Evolutionary conservation across 1,140 invertebrate species (phyloP), one percentile per base, ranked within the genome.

Genomic region (Dermatophagoides farinae): DNA sequence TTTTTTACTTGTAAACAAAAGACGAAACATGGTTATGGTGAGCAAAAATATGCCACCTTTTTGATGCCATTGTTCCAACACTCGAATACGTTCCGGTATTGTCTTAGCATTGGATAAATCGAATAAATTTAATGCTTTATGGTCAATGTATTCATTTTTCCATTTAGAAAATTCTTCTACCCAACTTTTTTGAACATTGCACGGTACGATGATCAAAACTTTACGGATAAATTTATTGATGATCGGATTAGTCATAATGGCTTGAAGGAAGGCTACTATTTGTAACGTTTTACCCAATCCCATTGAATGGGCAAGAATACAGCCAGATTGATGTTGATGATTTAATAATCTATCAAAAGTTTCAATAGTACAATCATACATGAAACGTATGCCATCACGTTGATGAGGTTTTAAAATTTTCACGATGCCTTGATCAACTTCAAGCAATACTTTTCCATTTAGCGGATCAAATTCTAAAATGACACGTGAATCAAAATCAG

Each of bases 301-400:
- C 95, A 99, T 98, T 22, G 90, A 95, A 75, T 98, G 95, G 8
- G 95, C 93, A 23, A 99, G 75, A 66, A 98, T 97, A 70, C 93
- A 97, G 25, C 78, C 77, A 38, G 10, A 75, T 66, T 98, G 97
- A 70, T 92, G 97, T 31, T 78, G 77, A 55, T 31, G 25, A 12
- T 41, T 20, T 10, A 22, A 10, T 31, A 82, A 74, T 43, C 80
- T 77, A 65, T 87, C 81, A 0, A 95, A 65, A 22, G 85, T 86
- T 71, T 97, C 93, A 67, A 88, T 88, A 67, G 86, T 88, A 44
- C 84, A 83, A 68, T 97, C 83, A 85, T 88, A 99, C 83, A 98
- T 88, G 69, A 99, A 98, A 71, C 91, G 86, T 0, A 97, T 82
- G 64, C 91, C 77, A 66, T 77, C 72, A 16, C 81, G 77, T 75